These are phyloP conservation scores for Siphamia tubifer DNA, from an alignment of 2,113 vertebrate species.

Conservation along the genomic window DNA sequence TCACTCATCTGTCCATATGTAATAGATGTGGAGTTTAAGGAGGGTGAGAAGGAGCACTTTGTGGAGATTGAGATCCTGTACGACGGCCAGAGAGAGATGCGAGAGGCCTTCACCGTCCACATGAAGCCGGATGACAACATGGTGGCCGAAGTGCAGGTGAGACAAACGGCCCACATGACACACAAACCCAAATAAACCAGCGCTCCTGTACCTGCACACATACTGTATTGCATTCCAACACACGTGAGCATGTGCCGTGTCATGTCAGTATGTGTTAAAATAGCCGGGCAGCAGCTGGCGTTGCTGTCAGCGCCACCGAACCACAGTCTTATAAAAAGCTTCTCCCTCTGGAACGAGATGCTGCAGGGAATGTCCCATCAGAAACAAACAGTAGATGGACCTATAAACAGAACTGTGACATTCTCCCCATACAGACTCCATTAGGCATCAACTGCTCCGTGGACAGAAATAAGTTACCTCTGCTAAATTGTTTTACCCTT, in stretches of 20 bases:
- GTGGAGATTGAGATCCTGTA: slow-evolving; percentile 85
- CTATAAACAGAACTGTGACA: slow-evolving; percentile 73
- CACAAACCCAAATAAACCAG: slow-evolving; percentile 20
- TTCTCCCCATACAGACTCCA: slow-evolving; percentile 48
- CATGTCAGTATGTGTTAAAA: slow-evolving; percentile 71
- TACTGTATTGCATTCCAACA: slow-evolving; percentile 34
- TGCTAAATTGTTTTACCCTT: slow-evolving; percentile 7
- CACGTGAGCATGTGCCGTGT: slow-evolving; percentile 46
- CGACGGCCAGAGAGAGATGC: slow-evolving; percentile 85
- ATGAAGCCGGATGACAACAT: slow-evolving; percentile 88
- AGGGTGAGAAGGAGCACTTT: slow-evolving; percentile 82
- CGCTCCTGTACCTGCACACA: neutral
- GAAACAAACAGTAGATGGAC: slow-evolving; percentile 60
- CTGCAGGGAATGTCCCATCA: slow-evolving; percentile 59
- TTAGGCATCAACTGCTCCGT: slow-evolving; percentile 24
- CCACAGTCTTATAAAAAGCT: slow-evolving; percentile 73
- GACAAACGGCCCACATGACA: neutral
- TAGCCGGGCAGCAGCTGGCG: slow-evolving; percentile 79
- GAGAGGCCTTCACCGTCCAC: slow-evolving; percentile 85
- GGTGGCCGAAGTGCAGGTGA: slow-evolving; percentile 87
- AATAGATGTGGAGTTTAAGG: slow-evolving; percentile 85
- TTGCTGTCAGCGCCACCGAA: slow-evolving; percentile 75
- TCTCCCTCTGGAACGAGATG: slow-evolving; percentile 70
- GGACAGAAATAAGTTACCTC: slow-evolving; percentile 31
- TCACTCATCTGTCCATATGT: slow-evolving; percentile 18